Evolutionary conservation across 2,797 vertebrate genomes (phyloP).

Genomic region (Pseudotriccus pelzelni): DNA sequence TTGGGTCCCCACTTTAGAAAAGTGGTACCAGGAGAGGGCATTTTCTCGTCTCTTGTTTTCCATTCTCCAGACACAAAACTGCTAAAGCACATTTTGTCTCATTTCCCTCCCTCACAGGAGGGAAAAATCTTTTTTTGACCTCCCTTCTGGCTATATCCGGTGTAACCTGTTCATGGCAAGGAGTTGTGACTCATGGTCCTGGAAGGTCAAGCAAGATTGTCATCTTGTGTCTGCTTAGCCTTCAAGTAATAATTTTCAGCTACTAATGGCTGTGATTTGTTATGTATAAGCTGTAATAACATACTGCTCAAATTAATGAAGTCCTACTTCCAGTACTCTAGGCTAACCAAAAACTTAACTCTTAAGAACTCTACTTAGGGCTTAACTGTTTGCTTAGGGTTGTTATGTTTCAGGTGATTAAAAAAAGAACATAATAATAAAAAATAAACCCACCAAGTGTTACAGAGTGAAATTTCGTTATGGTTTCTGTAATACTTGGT

Average conservation of each 20-base stretch:
- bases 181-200: background rate
- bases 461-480: constrained; percentile 32
- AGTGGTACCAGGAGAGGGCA: background rate
- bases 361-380: background rate
- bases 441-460: background rate
- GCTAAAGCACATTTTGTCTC: background rate
- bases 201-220: background rate
- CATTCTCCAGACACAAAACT: background rate
- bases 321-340: background rate
- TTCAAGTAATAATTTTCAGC: background rate
- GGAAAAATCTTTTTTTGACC: background rate
- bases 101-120: background rate
- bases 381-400: background rate
- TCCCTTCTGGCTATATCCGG: fast-evolving
- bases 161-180: background rate
- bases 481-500: constrained; percentile 27
- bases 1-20: background rate
- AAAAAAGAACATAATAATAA: background rate
- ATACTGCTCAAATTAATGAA: background rate
- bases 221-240: background rate
- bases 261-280: constrained; percentile 1
- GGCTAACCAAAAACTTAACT: background rate
- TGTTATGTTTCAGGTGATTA: background rate
- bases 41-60: background rate
- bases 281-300: background rate